A percentile compares a stretch with the other conserved stretches of the same genome.
These are phyloP conservation scores for Tenebrosternarchus preto DNA, from an alignment of 2,113 vertebrate species.

Conservation along the genomic window DNA sequence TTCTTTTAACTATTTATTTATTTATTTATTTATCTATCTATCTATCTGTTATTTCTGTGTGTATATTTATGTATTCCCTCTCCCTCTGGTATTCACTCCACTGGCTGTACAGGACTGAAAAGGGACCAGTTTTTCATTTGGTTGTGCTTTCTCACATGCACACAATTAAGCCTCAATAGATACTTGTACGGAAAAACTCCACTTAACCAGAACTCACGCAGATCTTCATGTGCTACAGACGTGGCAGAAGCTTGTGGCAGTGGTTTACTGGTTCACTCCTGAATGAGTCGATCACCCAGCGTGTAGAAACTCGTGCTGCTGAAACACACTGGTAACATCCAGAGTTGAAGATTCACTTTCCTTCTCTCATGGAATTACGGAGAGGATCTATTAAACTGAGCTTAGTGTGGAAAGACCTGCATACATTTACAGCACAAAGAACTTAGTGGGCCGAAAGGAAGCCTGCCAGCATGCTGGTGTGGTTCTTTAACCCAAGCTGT, in stretches of 20 bases:
- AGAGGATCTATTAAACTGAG: background rate
- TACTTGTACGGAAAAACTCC: background rate
- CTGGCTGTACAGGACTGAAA: too few relatives aligned
- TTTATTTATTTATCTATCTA: too few relatives aligned
- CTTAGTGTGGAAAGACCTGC: background rate
- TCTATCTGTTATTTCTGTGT: too few relatives aligned
- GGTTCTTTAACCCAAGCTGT: background rate
- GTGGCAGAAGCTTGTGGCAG: background rate
- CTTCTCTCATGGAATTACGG: background rate
- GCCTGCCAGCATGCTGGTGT: too few relatives aligned
- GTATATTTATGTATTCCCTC: too few relatives aligned
- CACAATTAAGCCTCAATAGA: too few relatives aligned
- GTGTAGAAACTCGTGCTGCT: background rate
- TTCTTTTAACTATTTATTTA: too few relatives aligned
- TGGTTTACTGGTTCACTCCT: background rate
- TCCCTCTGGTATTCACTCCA: too few relatives aligned
- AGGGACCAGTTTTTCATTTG: too few relatives aligned
- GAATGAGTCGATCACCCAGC: background rate
- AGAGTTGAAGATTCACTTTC: background rate
- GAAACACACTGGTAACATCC: background rate
- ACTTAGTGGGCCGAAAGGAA: background rate
- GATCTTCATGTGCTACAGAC: background rate
- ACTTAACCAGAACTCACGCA: background rate
- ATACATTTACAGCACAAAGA: constrained; percentile 2
- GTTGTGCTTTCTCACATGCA: too few relatives aligned